Percentiles rank a stretch among this genome's conserved stretches.
Conservation (phyloP, 30 jellyfish, hydroid and myxozoan genomes). For the Chironex yamaguchii region DNA sequence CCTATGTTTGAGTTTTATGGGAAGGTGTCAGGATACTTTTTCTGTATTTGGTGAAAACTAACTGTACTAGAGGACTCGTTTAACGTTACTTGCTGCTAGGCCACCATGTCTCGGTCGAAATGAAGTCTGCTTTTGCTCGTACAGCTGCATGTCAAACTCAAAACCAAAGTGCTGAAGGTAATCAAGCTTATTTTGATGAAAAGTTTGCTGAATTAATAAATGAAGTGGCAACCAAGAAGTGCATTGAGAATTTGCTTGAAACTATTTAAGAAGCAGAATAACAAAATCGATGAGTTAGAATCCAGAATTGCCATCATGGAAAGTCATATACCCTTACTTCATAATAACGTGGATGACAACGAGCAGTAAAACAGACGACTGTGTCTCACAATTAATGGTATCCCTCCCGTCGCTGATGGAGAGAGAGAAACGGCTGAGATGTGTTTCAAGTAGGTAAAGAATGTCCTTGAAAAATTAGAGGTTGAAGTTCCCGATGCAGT, state of each 20-base stretch:
- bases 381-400: constrained; percentile 39
- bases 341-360: constrained; percentile 11
- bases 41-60: too few relatives aligned
- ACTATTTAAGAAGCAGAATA: background rate
- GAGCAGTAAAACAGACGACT: constrained; percentile 45
- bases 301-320: constrained; percentile 30
- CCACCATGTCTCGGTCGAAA: too few relatives aligned
- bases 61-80: too few relatives aligned
- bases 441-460: constrained; percentile 23
- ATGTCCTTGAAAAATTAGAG: constrained; percentile 4
- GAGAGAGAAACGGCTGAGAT: constrained; percentile 27
- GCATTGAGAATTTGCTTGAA: constrained; percentile 1
- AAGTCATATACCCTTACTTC: constrained; percentile 6
- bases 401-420: constrained; percentile 14
- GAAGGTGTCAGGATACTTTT: too few relatives aligned
- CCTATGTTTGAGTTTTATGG: too few relatives aligned
- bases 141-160: too few relatives aligned
- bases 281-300: background rate
- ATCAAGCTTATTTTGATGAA: constrained; percentile 10
- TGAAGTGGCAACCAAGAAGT: constrained; percentile 28
- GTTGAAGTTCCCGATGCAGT: constrained; percentile 42
- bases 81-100: too few relatives aligned
- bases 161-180: too few relatives aligned
- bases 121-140: too few relatives aligned
- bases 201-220: constrained; percentile 7